Base-by-base conservation (phyloP, 2,113 vertebrate species). In the Pogonocichla stellata region DNA sequence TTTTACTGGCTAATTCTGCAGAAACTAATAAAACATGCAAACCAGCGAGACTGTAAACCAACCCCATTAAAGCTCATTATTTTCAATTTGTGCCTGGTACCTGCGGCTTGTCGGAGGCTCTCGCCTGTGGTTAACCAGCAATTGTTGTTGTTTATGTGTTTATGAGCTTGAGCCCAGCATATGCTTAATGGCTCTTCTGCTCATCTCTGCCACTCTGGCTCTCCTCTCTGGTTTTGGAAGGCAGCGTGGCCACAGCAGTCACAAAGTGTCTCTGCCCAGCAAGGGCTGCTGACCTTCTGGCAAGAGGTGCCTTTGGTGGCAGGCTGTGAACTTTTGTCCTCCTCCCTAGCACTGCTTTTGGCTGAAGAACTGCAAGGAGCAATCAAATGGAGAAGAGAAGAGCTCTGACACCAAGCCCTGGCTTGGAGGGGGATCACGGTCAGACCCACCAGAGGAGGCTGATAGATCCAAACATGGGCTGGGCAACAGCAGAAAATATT, bases 31-130 rank as follows among this genome's bases (percentile, higher is more conserved):
- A 92, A 90, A 53, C 23, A 7, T 50, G 57, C 65, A 90, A 93
- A 93, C 36, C 78, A 66, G 86, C 4, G 17, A 90, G 92, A 56
- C 92, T 90, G 88, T 88, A 95, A 96, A 92, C 60, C 65, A 84
- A 84, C 17, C 51, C 51, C 71, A 92, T 96, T 94, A 95, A 94
- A 83, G 23, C 69, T 72, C 80, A 81, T 92, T 92, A 86, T 78
- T 93, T 88, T 87, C 90, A 84, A 72, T 93, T 94, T 94, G 93
- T 81, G 93, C 88, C 85, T 58, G 16, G 43, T 88, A 80, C 95
- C 92, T 94, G 95, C 6, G 0, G 93, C 92, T 92, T 3, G 12
- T 16, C 6, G 16, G 5, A 90, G 64, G 94, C 74, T 53, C 82
- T 88, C 0, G 67, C 90, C 94, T 88, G 86, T 92, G 92, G 88